Conservation (phyloP, 2,113 vertebrate genomes). For the Lepidothrix coronata region DNA sequence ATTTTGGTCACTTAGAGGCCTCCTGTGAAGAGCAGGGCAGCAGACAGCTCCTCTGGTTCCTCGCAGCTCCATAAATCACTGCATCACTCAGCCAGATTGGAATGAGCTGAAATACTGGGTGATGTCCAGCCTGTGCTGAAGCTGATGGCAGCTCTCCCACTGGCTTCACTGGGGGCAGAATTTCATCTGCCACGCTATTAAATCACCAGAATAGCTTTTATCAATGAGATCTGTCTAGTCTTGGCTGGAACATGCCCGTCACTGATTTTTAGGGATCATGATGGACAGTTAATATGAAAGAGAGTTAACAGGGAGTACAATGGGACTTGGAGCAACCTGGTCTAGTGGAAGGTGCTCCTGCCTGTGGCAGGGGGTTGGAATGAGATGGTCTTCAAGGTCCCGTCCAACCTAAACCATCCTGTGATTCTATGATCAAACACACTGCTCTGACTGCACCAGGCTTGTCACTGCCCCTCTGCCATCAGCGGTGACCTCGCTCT, state of each 20-base stretch:
- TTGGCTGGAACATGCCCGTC: neutral
- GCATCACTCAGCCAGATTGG: neutral
- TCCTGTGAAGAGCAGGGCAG: neutral
- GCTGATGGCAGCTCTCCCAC: constrained; percentile 16
- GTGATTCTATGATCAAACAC: neutral
- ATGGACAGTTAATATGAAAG: neutral
- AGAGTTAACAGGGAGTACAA: neutral
- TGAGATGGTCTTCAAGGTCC: neutral
- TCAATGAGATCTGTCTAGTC: neutral
- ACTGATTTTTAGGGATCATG: neutral
- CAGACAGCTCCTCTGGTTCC: neutral
- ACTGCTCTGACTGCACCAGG: neutral
- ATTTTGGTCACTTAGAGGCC: neutral
- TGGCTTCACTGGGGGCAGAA: neutral
- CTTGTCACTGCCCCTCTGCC: neutral
- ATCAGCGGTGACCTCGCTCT: neutral
- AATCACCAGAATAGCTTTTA: neutral
- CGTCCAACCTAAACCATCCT: neutral
- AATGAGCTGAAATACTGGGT: neutral
- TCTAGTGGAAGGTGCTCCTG: neutral
- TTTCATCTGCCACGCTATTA: neutral
- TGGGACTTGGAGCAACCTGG: neutral
- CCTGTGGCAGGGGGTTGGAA: neutral
- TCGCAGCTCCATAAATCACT: neutral
- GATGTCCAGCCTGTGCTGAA: neutral